A percentile compares a stretch with the other conserved stretches of the same genome.
These are phyloP conservation scores for Scartelaos histophorus DNA, from an alignment of 2,113 vertebrate genomes.

Conservation along the genomic window DNA sequence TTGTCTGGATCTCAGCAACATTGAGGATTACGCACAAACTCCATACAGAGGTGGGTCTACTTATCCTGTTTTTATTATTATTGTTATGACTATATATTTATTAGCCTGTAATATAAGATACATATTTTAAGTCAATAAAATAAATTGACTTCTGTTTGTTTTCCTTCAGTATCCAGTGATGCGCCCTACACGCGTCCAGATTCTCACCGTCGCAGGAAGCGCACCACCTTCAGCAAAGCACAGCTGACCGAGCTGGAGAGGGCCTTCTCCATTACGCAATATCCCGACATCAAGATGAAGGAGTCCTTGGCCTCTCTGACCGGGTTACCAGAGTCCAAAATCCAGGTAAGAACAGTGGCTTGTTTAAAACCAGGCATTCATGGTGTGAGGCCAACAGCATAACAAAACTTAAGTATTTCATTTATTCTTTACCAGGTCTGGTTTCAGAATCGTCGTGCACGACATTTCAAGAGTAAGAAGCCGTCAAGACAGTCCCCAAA, in stretches of 20 bases:
- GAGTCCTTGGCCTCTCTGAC: constrained; percentile 80
- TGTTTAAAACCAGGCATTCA: background rate
- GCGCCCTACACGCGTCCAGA: constrained; percentile 1
- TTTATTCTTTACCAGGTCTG: constrained; percentile 76
- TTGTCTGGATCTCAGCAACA: constrained; percentile 14
- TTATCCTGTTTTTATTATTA: background rate
- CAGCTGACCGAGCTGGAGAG: constrained; percentile 82
- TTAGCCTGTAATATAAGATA: too few relatives aligned
- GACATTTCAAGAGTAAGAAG: constrained; percentile 82
- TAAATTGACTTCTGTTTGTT: background rate
- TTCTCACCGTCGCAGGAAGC: constrained; percentile 66
- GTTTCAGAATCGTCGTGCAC: constrained; percentile 86
- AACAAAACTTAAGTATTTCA: background rate
- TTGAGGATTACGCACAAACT: constrained; percentile 15
- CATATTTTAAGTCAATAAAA: background rate
- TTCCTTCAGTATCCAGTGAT: background rate
- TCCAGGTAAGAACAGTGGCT: constrained; percentile 72
- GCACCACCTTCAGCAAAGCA: constrained; percentile 81
- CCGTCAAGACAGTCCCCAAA: constrained; percentile 12
- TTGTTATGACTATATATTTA: too few relatives aligned
- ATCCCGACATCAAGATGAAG: constrained; percentile 80
- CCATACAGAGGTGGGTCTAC: constrained; percentile 43
- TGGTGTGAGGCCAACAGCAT: background rate
- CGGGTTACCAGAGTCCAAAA: constrained; percentile 83
- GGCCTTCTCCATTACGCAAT: constrained; percentile 78